Base-by-base conservation (phyloP, 2,888 invertebrate genomes). In the Temnothorax unifasciatus region DNA sequence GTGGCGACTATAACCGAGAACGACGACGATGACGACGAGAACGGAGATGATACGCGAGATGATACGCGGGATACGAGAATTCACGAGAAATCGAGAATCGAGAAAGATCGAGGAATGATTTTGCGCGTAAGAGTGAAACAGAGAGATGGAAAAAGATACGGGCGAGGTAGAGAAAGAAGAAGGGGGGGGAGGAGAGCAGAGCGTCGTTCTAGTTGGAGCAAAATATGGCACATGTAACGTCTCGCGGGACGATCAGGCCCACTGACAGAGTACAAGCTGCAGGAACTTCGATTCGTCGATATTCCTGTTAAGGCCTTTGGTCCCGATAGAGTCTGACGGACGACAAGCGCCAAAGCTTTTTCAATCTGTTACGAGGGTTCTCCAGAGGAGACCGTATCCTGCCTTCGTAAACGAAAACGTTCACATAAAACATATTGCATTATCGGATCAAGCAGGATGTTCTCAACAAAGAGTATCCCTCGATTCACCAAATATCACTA, bases 11-110 rank as follows among this genome's bases (percentile, higher is more conserved):
- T 86, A 88, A 88, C 83, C 89, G 79, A 34, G 79, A 69, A 79
- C 9, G 64, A 69, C 21, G 84, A 74, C 13, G 64, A 69, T 21
- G 84, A 74, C 71, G 85, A 79, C 84, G 89, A 88, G 89, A 90
- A 90, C 88, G 86, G 64, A 73, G 66, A 66, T 64, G 41, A 64
- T 64, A 41, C 57, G 69, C 52, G 52, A 54, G 52, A 76, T n/a
- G 85, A 83, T 87, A 86, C 84, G 85, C 68, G 84, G 84, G 29
- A 29, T 29, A 73, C 81, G 83, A 82, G 88, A 90, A 90, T 88
- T 90, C 86, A 75, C 85, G 83, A 86, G 90, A 88, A 90, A 90
- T 85, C 38, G n/a, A 21, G 52, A 82, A 89, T 79, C 85, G 50
- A 71, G 81, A 34, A 34, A 81, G 85, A 86, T 41, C 68, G 54